Evolutionary conservation across 2,888 invertebrate genomes (phyloP), one percentile per base, ranked within the genome.

Genomic region (Drosophila neutralis): DNA sequence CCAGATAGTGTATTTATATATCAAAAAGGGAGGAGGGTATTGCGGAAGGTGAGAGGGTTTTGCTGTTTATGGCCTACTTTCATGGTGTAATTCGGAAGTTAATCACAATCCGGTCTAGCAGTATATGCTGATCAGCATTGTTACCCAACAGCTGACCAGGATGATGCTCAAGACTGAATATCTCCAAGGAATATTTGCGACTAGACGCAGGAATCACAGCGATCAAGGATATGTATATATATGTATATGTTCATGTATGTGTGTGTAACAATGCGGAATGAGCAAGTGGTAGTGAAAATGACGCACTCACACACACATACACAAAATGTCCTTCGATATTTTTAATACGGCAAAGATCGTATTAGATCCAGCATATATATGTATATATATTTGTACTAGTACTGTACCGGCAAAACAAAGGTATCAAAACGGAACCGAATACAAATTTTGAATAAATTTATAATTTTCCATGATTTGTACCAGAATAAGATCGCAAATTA

Each of bases 221-320:
- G 64, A 64, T 68, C 53, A 61, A 58, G 73, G 64, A n/a, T n/a
- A n/a, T n/a, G n/a, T n/a, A n/a, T n/a, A n/a, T n/a, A n/a, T n/a
- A 70, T 68, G 69, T 80, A 60, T 73, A 66, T 53, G 49, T 68
- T 24, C 53, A 52, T 65, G 45, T 66, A 54, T 27, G 48, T 66
- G 69, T 38, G 54, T 61, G 69, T 38, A 77, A 51, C 75, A 58
- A 59, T 62, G 33, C 64, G 42, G 69, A 45, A 69, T 52, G 49
- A 40, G 79, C 73, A 72, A 84, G 76, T 75, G 75, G 82, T 75
- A 75, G 75, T 73, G 67, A 76, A 78, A 81, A 83, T 84, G 71
- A 71, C 69, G 5, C 27, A 27, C 27, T 4, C 4, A 27, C 27
- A 69, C 79, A 24, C 48, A 38, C 5, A 21, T 1, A 31, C 21